Evolutionary conservation across 2,797 vertebrate genomes (phyloP).

Genomic region (Antennarius maculatus): DNA sequence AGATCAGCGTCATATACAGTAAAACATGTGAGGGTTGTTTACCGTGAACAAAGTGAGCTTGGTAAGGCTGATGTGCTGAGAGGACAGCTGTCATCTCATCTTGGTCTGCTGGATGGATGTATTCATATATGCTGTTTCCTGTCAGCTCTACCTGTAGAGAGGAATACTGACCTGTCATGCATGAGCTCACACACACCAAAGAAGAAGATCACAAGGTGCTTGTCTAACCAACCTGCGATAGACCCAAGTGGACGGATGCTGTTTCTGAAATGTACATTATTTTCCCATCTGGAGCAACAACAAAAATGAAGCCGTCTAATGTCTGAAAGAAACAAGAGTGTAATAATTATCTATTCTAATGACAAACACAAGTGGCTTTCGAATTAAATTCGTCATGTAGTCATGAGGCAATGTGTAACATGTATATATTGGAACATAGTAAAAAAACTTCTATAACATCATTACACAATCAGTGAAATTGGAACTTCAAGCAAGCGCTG

Average conservation of each 20-base stretch:
- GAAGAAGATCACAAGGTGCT: neutral
- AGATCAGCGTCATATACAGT: neutral
- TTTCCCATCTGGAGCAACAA: conserved; percentile 97
- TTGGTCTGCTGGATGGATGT: conserved; percentile 96
- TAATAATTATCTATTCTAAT: too few relatives aligned
- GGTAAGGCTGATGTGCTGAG: conserved; percentile 95
- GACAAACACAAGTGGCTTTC: neutral
- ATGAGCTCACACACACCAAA: neutral
- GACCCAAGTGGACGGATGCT: conserved; percentile 94
- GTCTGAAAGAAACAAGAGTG: conserved; percentile 78
- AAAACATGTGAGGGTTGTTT: neutral
- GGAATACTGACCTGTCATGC: conserved; percentile 29
- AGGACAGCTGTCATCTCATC: conserved; percentile 98
- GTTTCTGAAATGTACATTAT: conserved; percentile 99
- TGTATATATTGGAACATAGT: too few relatives aligned
- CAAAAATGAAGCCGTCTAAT: conserved; percentile 96
- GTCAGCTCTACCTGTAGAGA: conserved; percentile 96
- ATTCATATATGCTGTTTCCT: conserved; percentile 98
- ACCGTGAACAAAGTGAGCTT: conserved; percentile 98
- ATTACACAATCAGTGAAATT: too few relatives aligned
- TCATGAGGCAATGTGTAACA: neutral
- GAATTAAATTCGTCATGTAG: neutral
- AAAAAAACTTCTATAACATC: too few relatives aligned
- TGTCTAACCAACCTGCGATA: conserved; percentile 89
- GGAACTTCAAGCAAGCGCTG: too few relatives aligned